Conservation (phyloP, 2,113 vertebrate genomes). For the Callithrix jacchus region DNA sequence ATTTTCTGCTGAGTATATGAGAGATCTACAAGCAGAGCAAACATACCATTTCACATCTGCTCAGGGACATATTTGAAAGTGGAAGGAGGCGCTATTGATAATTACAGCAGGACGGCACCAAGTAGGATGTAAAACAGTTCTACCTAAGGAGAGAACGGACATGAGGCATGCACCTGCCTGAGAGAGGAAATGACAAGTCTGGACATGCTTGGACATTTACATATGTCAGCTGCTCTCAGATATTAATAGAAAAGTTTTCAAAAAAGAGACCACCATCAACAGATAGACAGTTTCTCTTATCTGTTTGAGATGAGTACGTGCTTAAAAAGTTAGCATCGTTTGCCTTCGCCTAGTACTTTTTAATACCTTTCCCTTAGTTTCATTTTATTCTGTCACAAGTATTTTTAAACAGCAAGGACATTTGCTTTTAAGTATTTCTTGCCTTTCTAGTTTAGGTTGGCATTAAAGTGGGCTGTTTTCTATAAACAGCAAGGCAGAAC, state of each 20-base stretch:
- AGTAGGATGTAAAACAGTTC: neutral
- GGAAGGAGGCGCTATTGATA: neutral
- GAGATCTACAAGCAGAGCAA: neutral
- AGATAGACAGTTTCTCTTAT: neutral
- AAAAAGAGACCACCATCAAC: neutral
- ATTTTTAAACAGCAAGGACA: neutral
- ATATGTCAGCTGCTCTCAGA: neutral
- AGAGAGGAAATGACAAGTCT: neutral
- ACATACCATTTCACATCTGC: neutral
- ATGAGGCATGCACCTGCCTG: neutral
- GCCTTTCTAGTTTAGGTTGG: neutral
- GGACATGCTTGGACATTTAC: neutral
- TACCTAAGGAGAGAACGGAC: neutral
- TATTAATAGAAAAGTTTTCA: neutral
- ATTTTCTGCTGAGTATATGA: neutral
- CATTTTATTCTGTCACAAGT: neutral
- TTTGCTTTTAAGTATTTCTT: slow-evolving; percentile 28
- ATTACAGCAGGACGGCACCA: neutral
- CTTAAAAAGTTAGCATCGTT: neutral
- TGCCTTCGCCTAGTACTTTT: neutral
- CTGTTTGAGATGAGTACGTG: neutral
- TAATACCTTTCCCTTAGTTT: neutral
- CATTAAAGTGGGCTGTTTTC: neutral
- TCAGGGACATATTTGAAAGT: neutral
- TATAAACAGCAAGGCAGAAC: neutral